Conservation (phyloP, 2,888 invertebrate species). For the Ophion costatus region DNA sequence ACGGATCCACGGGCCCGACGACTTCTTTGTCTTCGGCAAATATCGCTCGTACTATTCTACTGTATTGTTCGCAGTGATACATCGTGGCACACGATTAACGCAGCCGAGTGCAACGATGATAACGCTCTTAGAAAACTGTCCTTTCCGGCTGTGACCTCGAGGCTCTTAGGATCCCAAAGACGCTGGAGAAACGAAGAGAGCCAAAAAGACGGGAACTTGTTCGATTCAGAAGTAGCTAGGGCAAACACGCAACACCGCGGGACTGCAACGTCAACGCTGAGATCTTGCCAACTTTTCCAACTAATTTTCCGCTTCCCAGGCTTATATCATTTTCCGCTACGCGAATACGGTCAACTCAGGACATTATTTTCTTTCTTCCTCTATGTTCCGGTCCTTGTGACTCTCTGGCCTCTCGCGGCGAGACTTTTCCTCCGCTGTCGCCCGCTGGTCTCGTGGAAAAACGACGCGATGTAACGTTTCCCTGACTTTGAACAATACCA, state of each 20-base stretch:
- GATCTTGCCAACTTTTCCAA: slow-evolving; percentile 67
- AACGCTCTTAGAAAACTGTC: slow-evolving; percentile 16
- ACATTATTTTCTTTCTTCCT: slow-evolving; percentile 57
- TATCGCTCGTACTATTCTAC: slow-evolving; percentile 14
- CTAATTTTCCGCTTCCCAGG: slow-evolving; percentile 72
- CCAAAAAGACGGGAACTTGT: slow-evolving; percentile 52
- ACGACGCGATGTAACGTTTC: not conserved
- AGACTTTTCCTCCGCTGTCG: slow-evolving; percentile 29
- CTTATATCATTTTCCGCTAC: slow-evolving; percentile 65
- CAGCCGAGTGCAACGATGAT: not conserved
- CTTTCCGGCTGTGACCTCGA: slow-evolving; percentile 15
- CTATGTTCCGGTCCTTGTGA: not conserved
- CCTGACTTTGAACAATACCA: slow-evolving; percentile 3
- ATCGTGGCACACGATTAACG: not conserved
- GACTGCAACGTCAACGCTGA: slow-evolving; percentile 65
- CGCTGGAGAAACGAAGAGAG: not conserved
- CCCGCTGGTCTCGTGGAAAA: slow-evolving; percentile 25
- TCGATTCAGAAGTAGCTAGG: slow-evolving; percentile 39
- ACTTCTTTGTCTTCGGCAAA: slow-evolving; percentile 45
- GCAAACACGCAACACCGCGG: slow-evolving; percentile 37
- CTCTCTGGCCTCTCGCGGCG: not conserved
- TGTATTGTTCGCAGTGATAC: slow-evolving; percentile 28
- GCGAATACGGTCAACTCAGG: slow-evolving; percentile 62
- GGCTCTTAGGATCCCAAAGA: slow-evolving; percentile 5
- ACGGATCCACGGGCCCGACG: slow-evolving; percentile 3